Conservation (phyloP, 2,113 vertebrate species). For the Aythya baeri region DNA sequence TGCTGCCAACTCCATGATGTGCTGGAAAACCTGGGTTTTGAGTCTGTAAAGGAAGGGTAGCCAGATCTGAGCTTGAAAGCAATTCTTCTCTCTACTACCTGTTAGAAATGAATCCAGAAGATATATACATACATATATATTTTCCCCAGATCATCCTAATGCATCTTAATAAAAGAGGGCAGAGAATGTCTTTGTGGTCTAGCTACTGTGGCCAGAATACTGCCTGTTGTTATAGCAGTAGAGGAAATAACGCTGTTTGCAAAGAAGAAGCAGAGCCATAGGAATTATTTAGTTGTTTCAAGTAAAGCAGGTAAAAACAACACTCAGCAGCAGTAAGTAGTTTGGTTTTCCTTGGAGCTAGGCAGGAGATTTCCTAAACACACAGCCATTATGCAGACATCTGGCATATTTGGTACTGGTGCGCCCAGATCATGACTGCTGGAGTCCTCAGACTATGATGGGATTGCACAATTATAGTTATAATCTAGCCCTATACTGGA, state of each 20-base stretch:
- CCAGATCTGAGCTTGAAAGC: background rate
- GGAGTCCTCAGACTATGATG: background rate
- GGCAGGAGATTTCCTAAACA: background rate
- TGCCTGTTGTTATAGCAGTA: background rate
- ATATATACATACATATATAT: too few species aligned
- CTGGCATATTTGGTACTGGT: background rate
- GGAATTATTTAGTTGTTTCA: background rate
- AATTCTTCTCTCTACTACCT: background rate
- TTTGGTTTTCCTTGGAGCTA: background rate
- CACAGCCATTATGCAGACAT: background rate
- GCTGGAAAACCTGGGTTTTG: background rate
- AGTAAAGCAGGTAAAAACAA: background rate
- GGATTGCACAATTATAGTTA: background rate
- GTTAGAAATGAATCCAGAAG: background rate
- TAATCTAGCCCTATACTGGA: background rate
- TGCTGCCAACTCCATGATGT: background rate
- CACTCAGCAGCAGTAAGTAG: background rate
- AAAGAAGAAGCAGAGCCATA: background rate
- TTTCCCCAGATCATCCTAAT: too few species aligned
- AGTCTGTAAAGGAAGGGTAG: background rate
- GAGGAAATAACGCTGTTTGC: background rate
- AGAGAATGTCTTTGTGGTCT: background rate
- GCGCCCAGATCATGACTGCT: background rate
- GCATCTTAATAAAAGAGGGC: background rate
- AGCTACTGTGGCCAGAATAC: background rate